Evolutionary conservation across 2,888 invertebrate genomes (phyloP).

Genomic region (Metallyticus violacea): DNA sequence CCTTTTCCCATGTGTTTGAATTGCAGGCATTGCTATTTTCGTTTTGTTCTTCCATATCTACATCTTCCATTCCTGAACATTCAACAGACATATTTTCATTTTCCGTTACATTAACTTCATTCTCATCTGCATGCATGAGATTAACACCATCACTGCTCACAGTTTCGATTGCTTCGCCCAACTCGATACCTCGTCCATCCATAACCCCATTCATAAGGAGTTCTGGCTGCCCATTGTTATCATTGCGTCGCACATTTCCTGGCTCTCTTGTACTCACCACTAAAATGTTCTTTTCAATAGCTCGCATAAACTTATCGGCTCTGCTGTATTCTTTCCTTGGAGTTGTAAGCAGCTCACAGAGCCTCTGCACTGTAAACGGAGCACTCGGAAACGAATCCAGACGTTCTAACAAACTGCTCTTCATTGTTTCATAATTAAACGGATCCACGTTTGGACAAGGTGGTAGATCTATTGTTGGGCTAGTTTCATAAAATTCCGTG

Average conservation of each 20-base stretch:
- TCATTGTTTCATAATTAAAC: slow-evolving; percentile 87
- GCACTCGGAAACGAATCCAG: slow-evolving; percentile 83
- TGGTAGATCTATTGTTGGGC: slow-evolving; percentile 71
- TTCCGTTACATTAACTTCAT: slow-evolving; percentile 8
- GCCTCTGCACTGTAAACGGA: slow-evolving; percentile 93
- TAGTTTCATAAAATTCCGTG: slow-evolving; percentile 81
- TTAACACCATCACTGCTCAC: slow-evolving; percentile 30
- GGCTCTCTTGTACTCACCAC: slow-evolving; percentile 66
- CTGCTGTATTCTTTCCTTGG: slow-evolving; percentile 93
- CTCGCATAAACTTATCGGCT: slow-evolving; percentile 95
- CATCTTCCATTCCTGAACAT: slow-evolving; percentile 21
- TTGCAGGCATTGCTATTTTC: background rate
- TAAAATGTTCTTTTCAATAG: slow-evolving; percentile 90
- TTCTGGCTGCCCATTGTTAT: slow-evolving; percentile 22
- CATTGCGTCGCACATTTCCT: slow-evolving; percentile 38
- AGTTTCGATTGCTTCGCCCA: slow-evolving; percentile 31
- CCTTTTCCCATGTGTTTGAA: slow-evolving; percentile 7
- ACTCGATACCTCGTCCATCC: slow-evolving; percentile 25
- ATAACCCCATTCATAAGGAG: slow-evolving; percentile 31
- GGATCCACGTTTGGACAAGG: slow-evolving; percentile 89
- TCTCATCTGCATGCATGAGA: slow-evolving; percentile 23
- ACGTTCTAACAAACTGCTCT: slow-evolving; percentile 74
- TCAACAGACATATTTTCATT: slow-evolving; percentile 22
- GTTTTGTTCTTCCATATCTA: slow-evolving; percentile 25
- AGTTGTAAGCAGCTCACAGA: slow-evolving; percentile 88